Evolutionary conservation across 2,113 vertebrate genomes (phyloP), one percentile per base, ranked within the genome.

Genomic region (Eclectus roratus): DNA sequence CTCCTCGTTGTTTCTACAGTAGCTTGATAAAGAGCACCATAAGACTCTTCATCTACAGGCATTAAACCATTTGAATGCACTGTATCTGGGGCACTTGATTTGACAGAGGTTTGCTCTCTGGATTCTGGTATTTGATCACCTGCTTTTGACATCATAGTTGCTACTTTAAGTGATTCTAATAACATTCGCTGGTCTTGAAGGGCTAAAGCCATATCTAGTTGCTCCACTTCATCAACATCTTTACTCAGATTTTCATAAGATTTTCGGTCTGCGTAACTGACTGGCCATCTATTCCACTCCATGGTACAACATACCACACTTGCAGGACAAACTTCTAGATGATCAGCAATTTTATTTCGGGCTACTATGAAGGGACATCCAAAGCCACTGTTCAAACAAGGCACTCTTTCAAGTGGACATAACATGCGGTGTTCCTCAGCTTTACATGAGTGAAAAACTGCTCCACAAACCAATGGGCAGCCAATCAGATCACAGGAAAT

Each of bases 201-300:
- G 35, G 99, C 99, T 81, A 99, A 98, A 15, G 99, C 99, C 99
- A 99, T 99, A 95, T 99, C 99, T 80, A 99, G 96, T 96, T 99
- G 99, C 86, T 99, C 99, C 80, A 98, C 99, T 97, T 99, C 98
- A 96, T 99, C 99, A 77, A 99, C 98, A 70, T 99, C 99, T 93
- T 98, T 98, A 95, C 99, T 99, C 80, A 99, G 96, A 95, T 98
- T 99, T 97, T 99, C 99, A 0, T 99, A 99, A 2, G 99, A 99
- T 76, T 98, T 99, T 86, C 99, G 98, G 96, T 99, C 99, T 84
- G 99, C 98, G 2, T 99, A 98, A 97, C 99, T 99, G 89, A 99
- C 98, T 3, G 99, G 99, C 99, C 99, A 99, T 89, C 99, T 98
- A 87, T 99, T 99, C 99, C 99, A 99, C 94, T 99, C 99, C 99